phyloP scores from a whole-genome alignment of 35 echinoderm and acorn worm genomes.

The Ophioderma brevispina region DNA sequence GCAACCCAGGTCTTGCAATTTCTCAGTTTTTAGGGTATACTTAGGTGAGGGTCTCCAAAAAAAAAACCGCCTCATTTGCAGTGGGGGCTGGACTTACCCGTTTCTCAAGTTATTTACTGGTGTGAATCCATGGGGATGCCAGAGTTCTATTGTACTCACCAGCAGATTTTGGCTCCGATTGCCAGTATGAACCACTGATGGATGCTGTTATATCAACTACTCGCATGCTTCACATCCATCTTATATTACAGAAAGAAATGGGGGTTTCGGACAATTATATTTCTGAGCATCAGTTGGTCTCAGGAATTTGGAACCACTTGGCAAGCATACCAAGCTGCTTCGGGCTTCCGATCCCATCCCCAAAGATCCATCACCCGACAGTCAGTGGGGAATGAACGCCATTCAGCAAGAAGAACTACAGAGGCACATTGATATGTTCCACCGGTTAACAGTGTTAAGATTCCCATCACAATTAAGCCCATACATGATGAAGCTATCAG shows the following conservation, averaged over 20 bases:
- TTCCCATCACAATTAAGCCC: not conserved
- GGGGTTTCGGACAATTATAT: not conserved
- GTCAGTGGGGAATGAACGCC: not conserved
- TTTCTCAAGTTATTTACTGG: too few relatives aligned
- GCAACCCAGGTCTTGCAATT: too few relatives aligned
- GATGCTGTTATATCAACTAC: not conserved
- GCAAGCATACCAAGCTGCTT: not conserved
- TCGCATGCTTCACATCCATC: not conserved
- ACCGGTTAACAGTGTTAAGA: not conserved
- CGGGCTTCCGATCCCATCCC: not conserved
- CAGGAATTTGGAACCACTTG: not conserved
- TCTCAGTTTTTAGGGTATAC: too few relatives aligned
- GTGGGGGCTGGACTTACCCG: too few relatives aligned
- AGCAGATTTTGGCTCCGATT: not conserved
- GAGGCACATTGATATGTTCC: not conserved
- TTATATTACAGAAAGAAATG: not conserved
- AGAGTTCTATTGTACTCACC: not conserved
- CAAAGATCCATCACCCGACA: not conserved
- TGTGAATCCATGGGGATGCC: not conserved
- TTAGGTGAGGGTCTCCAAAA: too few relatives aligned
- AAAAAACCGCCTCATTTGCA: too few relatives aligned
- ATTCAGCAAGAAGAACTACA: not conserved
- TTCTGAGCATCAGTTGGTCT: not conserved
- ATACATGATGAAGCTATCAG: not conserved
- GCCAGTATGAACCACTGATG: not conserved